Percentiles rank a stretch among this genome's conserved stretches.
These are phyloP conservation scores for Oreocharis arfaki DNA, from an alignment of 2,113 vertebrate genomes.

Conservation along the genomic window DNA sequence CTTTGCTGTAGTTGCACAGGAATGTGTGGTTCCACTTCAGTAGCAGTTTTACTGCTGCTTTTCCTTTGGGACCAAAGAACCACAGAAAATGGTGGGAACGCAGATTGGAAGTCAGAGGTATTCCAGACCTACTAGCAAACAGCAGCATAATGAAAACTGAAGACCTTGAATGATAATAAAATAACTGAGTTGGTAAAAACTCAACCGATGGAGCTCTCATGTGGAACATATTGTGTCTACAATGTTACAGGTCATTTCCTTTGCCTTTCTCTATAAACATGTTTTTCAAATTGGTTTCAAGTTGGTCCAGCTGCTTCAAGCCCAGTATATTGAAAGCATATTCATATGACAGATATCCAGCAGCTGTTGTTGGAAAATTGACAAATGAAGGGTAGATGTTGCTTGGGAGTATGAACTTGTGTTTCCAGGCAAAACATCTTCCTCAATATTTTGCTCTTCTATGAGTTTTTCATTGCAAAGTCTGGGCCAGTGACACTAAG, in stretches of 20 bases:
- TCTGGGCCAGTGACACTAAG: neutral
- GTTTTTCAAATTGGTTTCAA: conserved; percentile 58
- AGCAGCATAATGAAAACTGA: neutral
- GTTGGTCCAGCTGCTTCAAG: conserved; percentile 51
- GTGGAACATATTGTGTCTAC: neutral
- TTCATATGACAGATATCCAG: conserved; percentile 46
- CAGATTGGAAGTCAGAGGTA: neutral
- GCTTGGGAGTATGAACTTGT: neutral
- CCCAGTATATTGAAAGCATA: conserved; percentile 19
- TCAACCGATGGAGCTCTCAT: neutral
- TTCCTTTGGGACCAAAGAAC: neutral
- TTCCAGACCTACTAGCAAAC: neutral
- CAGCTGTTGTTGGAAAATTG: conserved; percentile 56
- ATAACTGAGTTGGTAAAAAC: conserved; percentile 12
- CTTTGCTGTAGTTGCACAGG: neutral
- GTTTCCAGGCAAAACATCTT: neutral
- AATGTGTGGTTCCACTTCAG: neutral
- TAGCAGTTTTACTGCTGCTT: neutral
- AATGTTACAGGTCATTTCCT: conserved; percentile 55
- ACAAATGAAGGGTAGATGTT: neutral
- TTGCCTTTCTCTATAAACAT: conserved; percentile 43
- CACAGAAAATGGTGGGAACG: neutral
- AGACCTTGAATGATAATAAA: neutral
- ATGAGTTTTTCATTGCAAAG: neutral
- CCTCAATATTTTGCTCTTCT: neutral